Evolutionary conservation across 2,113 vertebrate genomes (phyloP), one percentile per base, ranked within the genome.

Genomic region (Raja brachyura): DNA sequence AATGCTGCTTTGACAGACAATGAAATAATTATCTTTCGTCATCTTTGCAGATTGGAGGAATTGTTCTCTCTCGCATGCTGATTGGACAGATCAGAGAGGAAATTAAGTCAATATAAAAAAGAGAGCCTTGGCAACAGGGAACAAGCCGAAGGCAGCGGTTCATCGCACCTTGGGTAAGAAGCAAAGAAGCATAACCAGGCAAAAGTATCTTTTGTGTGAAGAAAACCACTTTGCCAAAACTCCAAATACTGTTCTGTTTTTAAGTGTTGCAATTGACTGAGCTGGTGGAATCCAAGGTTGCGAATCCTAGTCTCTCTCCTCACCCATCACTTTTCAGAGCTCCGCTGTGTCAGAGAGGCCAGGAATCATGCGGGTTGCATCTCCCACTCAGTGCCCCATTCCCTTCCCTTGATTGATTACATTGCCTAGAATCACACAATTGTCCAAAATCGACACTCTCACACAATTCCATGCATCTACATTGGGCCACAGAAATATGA

Each of bases 51-150:
- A 96, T 96, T 94, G 96, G 95, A 93, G 96, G 96, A 93, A 96
- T 97, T 28, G 94, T 97, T 93, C 95, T 97, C 93, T 97, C 97
- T 94, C 97, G 96, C 94, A 96, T 97, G 93, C 96, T 97, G 93
- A 96, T 97, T 94, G 96, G 96, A 93, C 96, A 96, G 95, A 97
- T 97, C 94, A 95, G 96, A 94, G 96, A 96, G 94, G 96, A 96
- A 95, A 97, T 97, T 93, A 94, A 94, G 88, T 96, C 95, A 1
- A 93, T 95, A 90, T 90, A 68, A 90, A 6, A 16, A 20, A 8
- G 14, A 31, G 14, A 39, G 31, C 66, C 31, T 90, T 90, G 86
- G 31, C 63, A 70, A 66, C 31, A 39, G 61, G 63, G 63, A 90
- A 48, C 63, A 70, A 90, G 68, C 28, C 86, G 68, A 90, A 70